These are phyloP conservation scores for Poecilia latipinna DNA, from an alignment of 2,113 vertebrate species.

Conservation along the genomic window DNA sequence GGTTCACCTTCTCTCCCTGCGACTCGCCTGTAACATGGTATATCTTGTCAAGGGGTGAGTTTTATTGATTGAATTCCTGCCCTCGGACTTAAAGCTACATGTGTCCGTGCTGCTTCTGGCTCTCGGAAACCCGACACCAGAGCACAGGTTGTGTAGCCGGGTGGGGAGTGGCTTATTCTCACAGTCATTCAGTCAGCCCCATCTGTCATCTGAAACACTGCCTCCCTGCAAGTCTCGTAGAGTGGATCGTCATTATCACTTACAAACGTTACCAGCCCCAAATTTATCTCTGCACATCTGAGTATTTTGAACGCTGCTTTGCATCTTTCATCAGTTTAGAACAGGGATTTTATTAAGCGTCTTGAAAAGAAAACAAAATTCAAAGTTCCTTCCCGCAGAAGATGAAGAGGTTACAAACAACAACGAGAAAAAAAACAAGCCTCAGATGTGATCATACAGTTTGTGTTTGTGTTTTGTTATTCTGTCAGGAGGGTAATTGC, in stretches of 20 bases:
- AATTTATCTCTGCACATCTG: constrained; percentile 34
- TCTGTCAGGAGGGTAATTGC: constrained; percentile 71
- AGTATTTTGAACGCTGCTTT: constrained; percentile 29
- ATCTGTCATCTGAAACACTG: constrained; percentile 83
- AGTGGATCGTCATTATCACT: constrained; percentile 40
- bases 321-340: constrained; percentile 50
- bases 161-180: constrained; percentile 78
- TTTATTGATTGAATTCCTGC: constrained; percentile 90
- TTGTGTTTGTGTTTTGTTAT: constrained; percentile 71
- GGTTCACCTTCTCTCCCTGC: constrained; percentile 73
- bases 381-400: constrained; percentile 40
- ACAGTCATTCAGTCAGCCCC: constrained; percentile 84
- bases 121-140: constrained; percentile 87
- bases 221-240: constrained; percentile 44
- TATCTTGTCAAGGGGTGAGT: constrained; percentile 83
- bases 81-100: constrained; percentile 87
- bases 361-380: constrained; percentile 38
- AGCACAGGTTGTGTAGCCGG: constrained; percentile 82
- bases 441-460: constrained; percentile 51
- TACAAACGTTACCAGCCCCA: constrained; percentile 45
- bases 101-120: constrained; percentile 84
- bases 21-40: constrained; percentile 85
- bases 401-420: constrained; percentile 40
- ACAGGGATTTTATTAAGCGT: constrained; percentile 31
- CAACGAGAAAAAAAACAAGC: constrained; percentile 14